Evolutionary conservation across 2,113 vertebrate species (phyloP), one percentile per base, ranked within the genome.

Genomic region (Tenebrosternarchus preto): DNA sequence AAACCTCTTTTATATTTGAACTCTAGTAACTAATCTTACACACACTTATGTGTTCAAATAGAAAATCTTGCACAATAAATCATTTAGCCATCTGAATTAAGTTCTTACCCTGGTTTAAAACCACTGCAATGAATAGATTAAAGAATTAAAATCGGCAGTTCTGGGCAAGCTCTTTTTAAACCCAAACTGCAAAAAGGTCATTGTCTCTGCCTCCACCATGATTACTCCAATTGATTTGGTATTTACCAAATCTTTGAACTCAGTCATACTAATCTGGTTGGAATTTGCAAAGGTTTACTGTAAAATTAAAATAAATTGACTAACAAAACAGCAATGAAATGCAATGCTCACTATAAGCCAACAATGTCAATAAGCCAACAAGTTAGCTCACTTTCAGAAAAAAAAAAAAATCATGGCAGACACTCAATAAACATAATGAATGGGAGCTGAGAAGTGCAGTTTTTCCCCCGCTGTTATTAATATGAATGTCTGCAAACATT

Each of bases 381-480:
- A 43, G 46, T 77, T 82, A 68, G 66, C 39, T 33, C n/a, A 3
- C 17, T 19, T 67, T 71, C 59, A 50, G 39, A 50, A 24, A 61
- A 59, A 1, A 57, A 39, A 68, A 33, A 55, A 60, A 77, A 57
- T 39, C 25, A n/a, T 70, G 77, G 71, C 77, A 82, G 77, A 63
- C 80, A 77, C 80, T 80, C 81, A 57, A 77, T 85, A 59, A 83
- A 46, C 24, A 12, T 76, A 31, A 72, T 61, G 43, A 82, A 83
- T 29, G 61, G 55, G 67, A 68, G 33, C 60, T 60, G 33, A 72
- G 56, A 59, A 79, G 55, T 69, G 43, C 27, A 68, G 63, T 71
- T 80, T 66, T 83, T 81, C 80, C 73, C 72, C n/a, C 15, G 36
- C 36, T 19, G 68, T 79, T 79, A 79, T 71, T 72, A 75, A 73